Evolutionary conservation across 2,113 vertebrate species (phyloP), one percentile per base, ranked within the genome.

Genomic region (Mellivora capensis): DNA sequence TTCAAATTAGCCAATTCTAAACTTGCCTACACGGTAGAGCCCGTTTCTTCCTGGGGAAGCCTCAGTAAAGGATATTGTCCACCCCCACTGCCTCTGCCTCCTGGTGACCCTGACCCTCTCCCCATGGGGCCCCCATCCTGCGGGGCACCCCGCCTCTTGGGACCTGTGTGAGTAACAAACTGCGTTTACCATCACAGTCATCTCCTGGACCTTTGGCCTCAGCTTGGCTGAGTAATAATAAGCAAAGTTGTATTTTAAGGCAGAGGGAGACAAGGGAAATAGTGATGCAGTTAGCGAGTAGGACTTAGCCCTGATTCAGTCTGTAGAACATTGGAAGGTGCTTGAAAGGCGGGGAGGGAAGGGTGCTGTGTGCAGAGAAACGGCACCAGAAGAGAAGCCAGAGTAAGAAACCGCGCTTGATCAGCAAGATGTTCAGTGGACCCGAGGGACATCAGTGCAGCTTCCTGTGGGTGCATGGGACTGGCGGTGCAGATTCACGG

Each of bases 21-120:
- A 18, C 49, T 20, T 18, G 0, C 7, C 47, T 37, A 10, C 61
- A 37, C 13, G 3, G 14, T 42, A 4, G 49, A 39, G 13, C 3
- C 27, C 42, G 15, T 31, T 34, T n/a, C 52, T 87, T 71, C 42
- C 42, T n/a, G 14, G 1, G 2, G n/a, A 72, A 72, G 39, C 34
- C 52, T 71, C 25, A 29, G 3, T 21, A 39, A 27, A 71, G 21
- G 4, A 7, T 47, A 49, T 31, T 23, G 57, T 34, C 59, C 57
- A 72, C 23, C 39, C 39, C 34, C 4, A 7, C 17, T 23, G 5
- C n/a, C 29, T 31, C 57, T 90, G 79, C 80, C 37, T 44, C 57
- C 39, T 39, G 13, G 34, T 4, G 1, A 47, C 34, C 15, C 57
- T 42, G 34, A 34, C 17, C 20, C n/a, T 82, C 81, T 18, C 61